Evolutionary conservation across 2,888 invertebrate species (phyloP).

Genomic region (Apeira syringaria): DNA sequence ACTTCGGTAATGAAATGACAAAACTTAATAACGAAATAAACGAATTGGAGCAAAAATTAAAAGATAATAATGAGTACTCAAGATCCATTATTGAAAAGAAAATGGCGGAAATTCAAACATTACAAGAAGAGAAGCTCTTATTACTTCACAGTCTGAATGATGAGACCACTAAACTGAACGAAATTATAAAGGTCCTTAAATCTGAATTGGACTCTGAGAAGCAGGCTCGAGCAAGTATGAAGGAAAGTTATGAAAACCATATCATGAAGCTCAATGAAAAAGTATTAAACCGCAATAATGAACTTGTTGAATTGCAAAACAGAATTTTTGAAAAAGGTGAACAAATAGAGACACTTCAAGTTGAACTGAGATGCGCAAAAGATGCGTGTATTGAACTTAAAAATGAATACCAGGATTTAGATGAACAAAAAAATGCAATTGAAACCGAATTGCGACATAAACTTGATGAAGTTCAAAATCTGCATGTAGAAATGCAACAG

Average conservation of each 20-base stretch:
- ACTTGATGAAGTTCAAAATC: slow-evolving; percentile 42
- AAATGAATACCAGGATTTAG: slow-evolving; percentile 46
- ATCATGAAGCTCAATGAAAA: slow-evolving; percentile 70
- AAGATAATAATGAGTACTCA: slow-evolving; percentile 51
- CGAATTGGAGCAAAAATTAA: slow-evolving; percentile 62
- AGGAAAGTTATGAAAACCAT: slow-evolving; percentile 60
- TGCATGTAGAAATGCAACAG: slow-evolving; percentile 43
- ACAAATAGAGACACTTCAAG: slow-evolving; percentile 55
- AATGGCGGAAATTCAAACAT: slow-evolving; percentile 58
- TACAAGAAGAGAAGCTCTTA: slow-evolving; percentile 67
- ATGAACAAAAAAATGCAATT: slow-evolving; percentile 25
- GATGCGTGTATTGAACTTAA: slow-evolving; percentile 43
- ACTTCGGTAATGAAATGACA: slow-evolving; percentile 54
- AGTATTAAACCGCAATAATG: slow-evolving; percentile 67
- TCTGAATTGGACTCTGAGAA: slow-evolving; percentile 56
- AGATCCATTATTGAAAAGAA: slow-evolving; percentile 54
- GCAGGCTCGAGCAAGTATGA: slow-evolving; percentile 52
- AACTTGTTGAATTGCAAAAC: slow-evolving; percentile 67
- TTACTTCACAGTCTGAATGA: slow-evolving; percentile 59
- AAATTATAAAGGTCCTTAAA: slow-evolving; percentile 49
- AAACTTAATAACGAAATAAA: slow-evolving; percentile 64
- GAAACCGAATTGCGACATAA: slow-evolving; percentile 45
- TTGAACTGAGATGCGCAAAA: slow-evolving; percentile 55
- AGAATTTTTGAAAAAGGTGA: slow-evolving; percentile 61
- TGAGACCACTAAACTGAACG: slow-evolving; percentile 58